Percentiles rank a stretch among this genome's conserved stretches.
phyloP scores from a whole-genome alignment of 2,113 vertebrate species.

The Perca fluviatilis region DNA sequence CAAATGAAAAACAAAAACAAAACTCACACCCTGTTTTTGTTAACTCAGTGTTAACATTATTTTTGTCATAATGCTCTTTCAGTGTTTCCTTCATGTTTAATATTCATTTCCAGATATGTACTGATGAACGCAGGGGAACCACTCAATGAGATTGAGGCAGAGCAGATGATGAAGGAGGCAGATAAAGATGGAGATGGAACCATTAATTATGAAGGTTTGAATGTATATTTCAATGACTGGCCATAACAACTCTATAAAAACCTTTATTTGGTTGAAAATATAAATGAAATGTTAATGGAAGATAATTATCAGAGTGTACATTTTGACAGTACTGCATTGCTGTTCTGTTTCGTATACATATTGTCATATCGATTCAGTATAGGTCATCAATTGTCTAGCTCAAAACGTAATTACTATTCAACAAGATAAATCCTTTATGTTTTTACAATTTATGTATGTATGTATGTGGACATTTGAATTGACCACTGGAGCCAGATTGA shows the following conservation, averaged over 20 bases:
- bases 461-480: neutral
- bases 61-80: neutral
- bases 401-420: neutral
- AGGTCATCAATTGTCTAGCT: neutral
- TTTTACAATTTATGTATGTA: neutral
- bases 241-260: neutral
- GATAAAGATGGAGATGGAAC: constrained; percentile 81
- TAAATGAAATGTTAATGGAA: neutral
- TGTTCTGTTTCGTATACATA: neutral
- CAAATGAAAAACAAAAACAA: neutral
- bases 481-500: neutral
- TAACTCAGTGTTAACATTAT: neutral
- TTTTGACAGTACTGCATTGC: neutral
- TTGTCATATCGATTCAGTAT: neutral
- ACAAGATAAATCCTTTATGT: neutral
- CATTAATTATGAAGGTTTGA: constrained; percentile 79
- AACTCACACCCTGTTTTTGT: neutral
- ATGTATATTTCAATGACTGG: neutral
- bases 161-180: constrained; percentile 84
- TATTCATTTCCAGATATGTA: constrained; percentile 66
- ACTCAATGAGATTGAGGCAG: constrained; percentile 76
- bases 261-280: neutral
- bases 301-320: neutral
- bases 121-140: constrained; percentile 80
- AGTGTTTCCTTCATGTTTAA: neutral